phyloP scores from a whole-genome alignment of 2,888 invertebrate species.

The Acleris holmiana region DNA sequence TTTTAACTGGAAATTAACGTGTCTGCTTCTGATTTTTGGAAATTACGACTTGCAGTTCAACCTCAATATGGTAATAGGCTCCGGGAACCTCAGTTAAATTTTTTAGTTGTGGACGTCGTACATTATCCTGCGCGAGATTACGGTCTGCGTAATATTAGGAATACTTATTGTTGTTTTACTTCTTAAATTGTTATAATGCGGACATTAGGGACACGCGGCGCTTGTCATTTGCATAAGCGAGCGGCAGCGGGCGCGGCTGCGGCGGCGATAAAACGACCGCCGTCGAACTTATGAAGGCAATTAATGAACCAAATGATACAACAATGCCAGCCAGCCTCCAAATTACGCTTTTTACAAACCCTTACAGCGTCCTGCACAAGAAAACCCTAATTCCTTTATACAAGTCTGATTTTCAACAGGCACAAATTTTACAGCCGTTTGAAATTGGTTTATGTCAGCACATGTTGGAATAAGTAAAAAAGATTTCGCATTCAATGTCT shows the following conservation, averaged over 20 bases:
- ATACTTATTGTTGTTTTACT: conserved; percentile 77
- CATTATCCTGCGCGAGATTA: conserved; percentile 31
- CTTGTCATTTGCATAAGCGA: conserved; percentile 77
- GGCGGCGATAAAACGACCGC: conserved; percentile 68
- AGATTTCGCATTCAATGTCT: conserved; percentile 67
- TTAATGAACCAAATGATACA: conserved; percentile 79
- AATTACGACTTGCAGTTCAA: conserved; percentile 26
- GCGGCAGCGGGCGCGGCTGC: conserved; percentile 61
- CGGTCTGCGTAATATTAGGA: conserved; percentile 49
- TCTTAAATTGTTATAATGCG: conserved; percentile 81
- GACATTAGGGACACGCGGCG: conserved; percentile 76
- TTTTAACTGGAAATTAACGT: conserved; percentile 45
- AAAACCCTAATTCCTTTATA: conserved; percentile 45
- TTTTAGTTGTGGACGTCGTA: conserved; percentile 23
- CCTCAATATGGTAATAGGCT: conserved; percentile 27
- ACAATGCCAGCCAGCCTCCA: conserved; percentile 50
- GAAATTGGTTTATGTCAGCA: conserved; percentile 59
- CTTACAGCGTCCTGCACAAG: conserved; percentile 37
- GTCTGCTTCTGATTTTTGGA: conserved; percentile 32
- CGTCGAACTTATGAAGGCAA: conserved; percentile 76
- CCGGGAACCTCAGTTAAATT: conserved; percentile 12
- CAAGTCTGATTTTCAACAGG: conserved; percentile 71
- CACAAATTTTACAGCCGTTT: conserved; percentile 57
- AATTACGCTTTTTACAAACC: conserved; percentile 64
- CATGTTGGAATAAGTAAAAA: conserved; percentile 73